Evolutionary conservation across 2,113 vertebrate genomes (phyloP), one percentile per base, ranked within the genome.

Genomic region (Seriola dumerili): DNA sequence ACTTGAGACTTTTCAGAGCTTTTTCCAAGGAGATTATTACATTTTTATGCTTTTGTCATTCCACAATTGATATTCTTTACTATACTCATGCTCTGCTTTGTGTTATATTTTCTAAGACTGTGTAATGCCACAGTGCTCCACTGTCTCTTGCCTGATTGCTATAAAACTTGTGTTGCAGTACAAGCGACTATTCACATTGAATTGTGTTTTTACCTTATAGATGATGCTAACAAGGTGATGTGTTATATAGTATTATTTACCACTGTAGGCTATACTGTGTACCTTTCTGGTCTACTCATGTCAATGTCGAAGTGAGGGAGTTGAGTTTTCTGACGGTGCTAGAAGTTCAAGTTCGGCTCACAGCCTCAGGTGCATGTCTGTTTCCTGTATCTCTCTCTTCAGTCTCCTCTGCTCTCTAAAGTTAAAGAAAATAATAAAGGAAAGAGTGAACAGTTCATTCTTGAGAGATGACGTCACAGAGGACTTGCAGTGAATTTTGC

Each of bases 401-500:
- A 54, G 52, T 74, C 57, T 66, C 11, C 21, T 65, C 44, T 32
- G 48, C 48, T 80, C 61, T 21, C 54, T 50, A 5, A 80, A 32
- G 57, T 50, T 2, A 80, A 38, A 72, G 16, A 5, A 50, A 40
- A 3, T 54, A 25, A 14, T 16, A 68, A 61, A 34, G 1, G 2
- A 46, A 52, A 48, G 16, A 48, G 64, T 48, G 40, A 80, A 40
- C 0, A 36, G 74, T 66, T 83, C 63, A 36, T 14, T 76, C 44
- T 80, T 76, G 32, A 76, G 70, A 59, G 72, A 74, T 9, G 0
- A 81, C 80, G 73, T 66, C 32, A 32, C 77, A 46, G 36, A 68
- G 34, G 46, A 50, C 42, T 13, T 52, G 75, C 38, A 1, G 73
- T 19, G 54, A 12, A 21, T 76, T 82, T 63, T 81, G 68, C 68